These are phyloP conservation scores for Melanocharis versteri DNA, from an alignment of 2,113 vertebrate species.

Conservation along the genomic window DNA sequence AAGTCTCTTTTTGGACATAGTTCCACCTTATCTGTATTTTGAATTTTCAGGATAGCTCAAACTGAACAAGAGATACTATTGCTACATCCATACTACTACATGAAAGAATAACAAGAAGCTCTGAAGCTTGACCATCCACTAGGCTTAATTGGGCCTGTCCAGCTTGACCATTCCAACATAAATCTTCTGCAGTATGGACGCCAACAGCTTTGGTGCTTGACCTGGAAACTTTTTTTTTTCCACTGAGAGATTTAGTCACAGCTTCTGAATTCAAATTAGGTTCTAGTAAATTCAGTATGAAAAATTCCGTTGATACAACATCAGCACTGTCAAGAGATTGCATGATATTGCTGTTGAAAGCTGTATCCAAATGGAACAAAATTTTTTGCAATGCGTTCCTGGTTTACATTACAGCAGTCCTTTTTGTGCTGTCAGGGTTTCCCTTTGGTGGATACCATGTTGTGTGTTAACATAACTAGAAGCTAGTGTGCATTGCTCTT, in stretches of 20 bases:
- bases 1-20: neutral
- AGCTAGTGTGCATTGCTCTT: neutral
- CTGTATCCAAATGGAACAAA: neutral
- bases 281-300: neutral
- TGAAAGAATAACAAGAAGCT: neutral
- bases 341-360: neutral
- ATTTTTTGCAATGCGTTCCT: neutral
- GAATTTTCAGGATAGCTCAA: neutral
- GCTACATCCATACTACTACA: neutral
- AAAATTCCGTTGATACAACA: accelerated
- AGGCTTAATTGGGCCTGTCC: neutral
- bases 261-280: neutral
- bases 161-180: neutral
- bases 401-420: neutral
- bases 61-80: neutral
- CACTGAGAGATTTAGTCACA: neutral
- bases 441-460: neutral
- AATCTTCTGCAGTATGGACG: neutral
- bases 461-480: neutral
- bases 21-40: neutral
- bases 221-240: neutral
- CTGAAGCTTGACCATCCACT: neutral
- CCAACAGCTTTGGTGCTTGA: neutral
- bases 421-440: neutral
- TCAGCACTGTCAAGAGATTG: neutral